These are phyloP conservation scores for Ophion costatus DNA, from an alignment of 2,888 invertebrate species.

Conservation along the genomic window DNA sequence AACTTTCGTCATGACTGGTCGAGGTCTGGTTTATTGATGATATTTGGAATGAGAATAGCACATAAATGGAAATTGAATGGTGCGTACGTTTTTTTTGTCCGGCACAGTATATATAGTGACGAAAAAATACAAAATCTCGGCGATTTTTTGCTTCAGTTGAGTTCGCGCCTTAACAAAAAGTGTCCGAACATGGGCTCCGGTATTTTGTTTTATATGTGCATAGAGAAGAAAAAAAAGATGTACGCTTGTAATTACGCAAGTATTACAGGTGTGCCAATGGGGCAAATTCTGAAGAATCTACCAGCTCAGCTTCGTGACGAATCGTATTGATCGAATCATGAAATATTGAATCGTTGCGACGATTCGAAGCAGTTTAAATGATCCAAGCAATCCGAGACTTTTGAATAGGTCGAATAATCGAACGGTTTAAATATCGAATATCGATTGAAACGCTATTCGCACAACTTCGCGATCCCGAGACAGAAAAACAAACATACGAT, in stretches of 20 bases:
- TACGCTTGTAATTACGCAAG: too few relatives aligned
- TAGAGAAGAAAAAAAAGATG: background rate
- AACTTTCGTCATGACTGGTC: too few relatives aligned
- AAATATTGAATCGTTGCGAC: background rate
- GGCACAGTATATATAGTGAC: too few relatives aligned
- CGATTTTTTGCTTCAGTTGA: background rate
- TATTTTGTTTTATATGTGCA: background rate
- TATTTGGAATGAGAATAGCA: too few relatives aligned
- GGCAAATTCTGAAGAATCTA: background rate
- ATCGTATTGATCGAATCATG: background rate
- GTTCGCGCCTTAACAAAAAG: background rate
- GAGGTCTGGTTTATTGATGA: too few relatives aligned
- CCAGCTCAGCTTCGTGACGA: background rate
- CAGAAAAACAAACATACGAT: background rate
- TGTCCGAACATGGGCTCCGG: background rate
- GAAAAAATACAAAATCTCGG: background rate
- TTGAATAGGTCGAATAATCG: background rate
- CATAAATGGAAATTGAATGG: too few relatives aligned
- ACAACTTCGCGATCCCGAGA: background rate
- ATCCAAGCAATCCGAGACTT: background rate
- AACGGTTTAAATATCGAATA: slow-evolving; percentile 1
- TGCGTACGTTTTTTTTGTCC: too few relatives aligned
- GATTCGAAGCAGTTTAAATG: background rate
- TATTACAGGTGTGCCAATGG: background rate
- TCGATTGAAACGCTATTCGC: background rate